These are phyloP conservation scores for Lampris incognitus DNA, from an alignment of 2,113 vertebrate species.

Conservation along the genomic window DNA sequence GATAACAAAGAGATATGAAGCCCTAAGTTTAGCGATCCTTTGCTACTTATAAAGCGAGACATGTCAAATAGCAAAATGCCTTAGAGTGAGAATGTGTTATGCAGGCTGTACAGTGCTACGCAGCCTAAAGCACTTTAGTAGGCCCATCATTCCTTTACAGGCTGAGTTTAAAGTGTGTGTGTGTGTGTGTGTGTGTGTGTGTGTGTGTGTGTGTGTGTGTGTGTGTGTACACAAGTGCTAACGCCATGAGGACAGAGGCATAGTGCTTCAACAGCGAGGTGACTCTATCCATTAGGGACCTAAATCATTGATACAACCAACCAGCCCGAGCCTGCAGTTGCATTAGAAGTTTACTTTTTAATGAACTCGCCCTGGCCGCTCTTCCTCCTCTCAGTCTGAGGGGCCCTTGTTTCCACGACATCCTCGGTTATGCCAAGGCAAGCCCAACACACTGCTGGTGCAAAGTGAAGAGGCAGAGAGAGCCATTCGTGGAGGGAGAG, in stretches of 20 bases:
- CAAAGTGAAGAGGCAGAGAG: slow-evolving; percentile 21
- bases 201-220: slow-evolving; percentile 7
- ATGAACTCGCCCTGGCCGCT: slow-evolving; percentile 55
- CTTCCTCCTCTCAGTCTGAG: slow-evolving; percentile 10
- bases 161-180: not conserved
- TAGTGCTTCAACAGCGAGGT: slow-evolving; percentile 50
- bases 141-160: slow-evolving; percentile 38
- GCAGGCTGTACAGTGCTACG: slow-evolving; percentile 40
- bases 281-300: slow-evolving; percentile 68
- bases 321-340: slow-evolving; percentile 41
- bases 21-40: slow-evolving; percentile 37
- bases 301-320: slow-evolving; percentile 77
- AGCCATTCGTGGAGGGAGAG: slow-evolving; percentile 30
- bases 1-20: slow-evolving; percentile 62
- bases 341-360: slow-evolving; percentile 76
- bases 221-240: slow-evolving; percentile 19
- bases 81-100: slow-evolving; percentile 21
- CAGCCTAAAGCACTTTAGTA: slow-evolving; percentile 52
- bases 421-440: slow-evolving; percentile 33
- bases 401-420: slow-evolving; percentile 7
- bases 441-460: slow-evolving; percentile 26
- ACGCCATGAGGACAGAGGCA: slow-evolving; percentile 45
- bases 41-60: slow-evolving; percentile 48
- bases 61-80: slow-evolving; percentile 41
- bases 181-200: slow-evolving; percentile 35